Evolutionary conservation across 2,113 vertebrate genomes (phyloP), one percentile per base, ranked within the genome.

Genomic region (Bostrychus sinensis): DNA sequence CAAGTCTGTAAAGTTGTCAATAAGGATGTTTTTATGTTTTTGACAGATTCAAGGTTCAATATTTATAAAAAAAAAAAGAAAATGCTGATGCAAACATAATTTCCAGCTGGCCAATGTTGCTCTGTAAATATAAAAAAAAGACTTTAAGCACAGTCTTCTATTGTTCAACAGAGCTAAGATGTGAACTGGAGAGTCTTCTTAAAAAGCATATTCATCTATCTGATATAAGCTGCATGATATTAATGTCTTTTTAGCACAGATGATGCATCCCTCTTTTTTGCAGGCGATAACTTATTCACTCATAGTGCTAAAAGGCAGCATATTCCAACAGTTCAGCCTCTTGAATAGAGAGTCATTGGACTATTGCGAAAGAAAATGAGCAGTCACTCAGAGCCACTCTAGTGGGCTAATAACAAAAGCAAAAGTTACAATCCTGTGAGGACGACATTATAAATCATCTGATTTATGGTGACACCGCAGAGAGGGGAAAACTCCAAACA

Each of bases 361-460:
- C 77, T 80, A 66, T 56, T 53, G 72, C 57, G 25, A 12, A 43
- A 54, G 75, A 65, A 81, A 77, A 73, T 62, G 69, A 86, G 76
- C 78, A 78, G 82, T 88, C 86, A 82, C 73, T 89, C 87, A 84
- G 66, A 70, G 22, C 70, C 76, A 66, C 78, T 83, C 70, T 63
- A 54, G 57, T 55, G 68, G 56, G 64, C 75, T 83, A 60, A 80
- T 78, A 87, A 80, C 83, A 79, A 89, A 88, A 66, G 79, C 71
- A 75, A 70, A 85, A 88, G 77, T 86, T 86, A 77, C 74, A 79
- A 78, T 83, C 76, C 72, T 72, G 69, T 12, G 63, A 84, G 82
- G 82, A 71, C 30, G 66, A 74, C 72, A 78, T 83, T 84, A 86
- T 89, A 86, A 86, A 91, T 91, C 78, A 89, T 84, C 71, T 88